A percentile compares a stretch with the other conserved stretches of the same genome.
Evolutionary conservation across 92 coral and sea anemone genomes (phyloP).

Genomic region (Palythoa grandis): DNA sequence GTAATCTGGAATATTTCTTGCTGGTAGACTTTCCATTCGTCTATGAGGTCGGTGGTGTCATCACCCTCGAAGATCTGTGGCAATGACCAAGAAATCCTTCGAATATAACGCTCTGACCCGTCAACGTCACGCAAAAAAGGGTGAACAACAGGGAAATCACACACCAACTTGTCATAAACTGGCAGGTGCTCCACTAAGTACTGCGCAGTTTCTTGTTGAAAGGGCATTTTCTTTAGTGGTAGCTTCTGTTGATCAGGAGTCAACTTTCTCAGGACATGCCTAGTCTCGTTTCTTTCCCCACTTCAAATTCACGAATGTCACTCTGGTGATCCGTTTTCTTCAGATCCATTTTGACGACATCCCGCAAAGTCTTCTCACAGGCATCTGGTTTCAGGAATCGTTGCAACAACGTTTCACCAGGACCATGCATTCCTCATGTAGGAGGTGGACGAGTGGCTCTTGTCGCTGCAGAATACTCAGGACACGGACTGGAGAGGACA

Average conservation of each 20-base stretch:
- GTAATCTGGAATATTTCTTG: slow-evolving; percentile 24
- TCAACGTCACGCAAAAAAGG: slow-evolving; percentile 4
- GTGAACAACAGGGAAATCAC: slow-evolving; percentile 12
- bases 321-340: slow-evolving; percentile 22
- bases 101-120: slow-evolving; percentile 15
- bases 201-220: slow-evolving; percentile 14
- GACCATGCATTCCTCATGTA: slow-evolving; percentile 15
- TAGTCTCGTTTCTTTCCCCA: slow-evolving; percentile 25
- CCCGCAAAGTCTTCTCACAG: neutral
- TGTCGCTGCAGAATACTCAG: neutral
- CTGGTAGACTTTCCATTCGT: slow-evolving; percentile 20
- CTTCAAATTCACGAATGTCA: slow-evolving; percentile 3
- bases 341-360: slow-evolving; percentile 14
- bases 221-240: slow-evolving; percentile 25
- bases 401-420: slow-evolving; percentile 16
- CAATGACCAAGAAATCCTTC: slow-evolving; percentile 14
- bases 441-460: slow-evolving; percentile 1
- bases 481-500: no score
- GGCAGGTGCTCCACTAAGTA: slow-evolving; percentile 2
- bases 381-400: slow-evolving; percentile 19
- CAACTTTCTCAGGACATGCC: slow-evolving; percentile 7
- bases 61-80: slow-evolving; percentile 19
- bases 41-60: slow-evolving; percentile 16
- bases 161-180: slow-evolving; percentile 23
- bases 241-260: slow-evolving; percentile 14